Evolutionary conservation across 2,797 vertebrate genomes (phyloP).

Genomic region (Huso huso): DNA sequence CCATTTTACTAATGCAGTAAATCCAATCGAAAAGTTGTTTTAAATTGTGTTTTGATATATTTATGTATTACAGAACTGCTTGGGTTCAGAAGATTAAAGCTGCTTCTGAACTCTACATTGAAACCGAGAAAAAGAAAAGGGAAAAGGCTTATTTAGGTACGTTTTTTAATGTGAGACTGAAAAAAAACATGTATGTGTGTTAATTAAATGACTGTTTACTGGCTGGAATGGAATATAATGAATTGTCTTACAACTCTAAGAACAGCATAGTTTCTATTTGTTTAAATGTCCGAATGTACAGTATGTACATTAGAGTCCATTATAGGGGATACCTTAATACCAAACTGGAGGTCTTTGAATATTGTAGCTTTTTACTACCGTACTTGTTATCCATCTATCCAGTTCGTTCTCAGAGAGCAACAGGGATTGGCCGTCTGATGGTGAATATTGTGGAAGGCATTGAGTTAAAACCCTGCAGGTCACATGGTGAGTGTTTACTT

Average conservation of each 20-base stretch:
- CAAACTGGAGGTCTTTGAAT: background rate
- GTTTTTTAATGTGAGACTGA: background rate
- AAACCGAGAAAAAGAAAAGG: conserved; percentile 96
- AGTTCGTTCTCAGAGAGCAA: conserved; percentile 94
- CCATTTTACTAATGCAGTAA: too few relatives aligned
- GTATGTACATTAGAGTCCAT: background rate
- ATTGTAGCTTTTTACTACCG: too few relatives aligned
- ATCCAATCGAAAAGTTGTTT: too few relatives aligned
- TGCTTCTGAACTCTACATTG: conserved; percentile 94
- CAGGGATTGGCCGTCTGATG: conserved; percentile 92
- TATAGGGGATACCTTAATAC: background rate
- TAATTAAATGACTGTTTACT: too few relatives aligned
- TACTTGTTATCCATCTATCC: conserved; percentile 10
- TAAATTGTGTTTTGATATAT: too few relatives aligned
- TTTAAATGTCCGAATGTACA: background rate
- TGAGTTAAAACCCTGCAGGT: conserved; percentile 90
- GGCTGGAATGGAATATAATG: too few relatives aligned
- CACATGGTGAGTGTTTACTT: conserved; percentile 70
- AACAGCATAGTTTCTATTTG: too few relatives aligned
- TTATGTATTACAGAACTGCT: conserved; percentile 68
- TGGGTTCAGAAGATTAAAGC: conserved; percentile 99
- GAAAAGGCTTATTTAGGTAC: conserved; percentile 94
- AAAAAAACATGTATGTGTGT: too few relatives aligned
- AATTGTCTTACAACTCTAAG: too few relatives aligned
- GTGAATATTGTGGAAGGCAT: conserved; percentile 97